Evolutionary conservation across 2,888 invertebrate species (phyloP), one percentile per base, ranked within the genome.

Genomic region (Serrognathus titanus): DNA sequence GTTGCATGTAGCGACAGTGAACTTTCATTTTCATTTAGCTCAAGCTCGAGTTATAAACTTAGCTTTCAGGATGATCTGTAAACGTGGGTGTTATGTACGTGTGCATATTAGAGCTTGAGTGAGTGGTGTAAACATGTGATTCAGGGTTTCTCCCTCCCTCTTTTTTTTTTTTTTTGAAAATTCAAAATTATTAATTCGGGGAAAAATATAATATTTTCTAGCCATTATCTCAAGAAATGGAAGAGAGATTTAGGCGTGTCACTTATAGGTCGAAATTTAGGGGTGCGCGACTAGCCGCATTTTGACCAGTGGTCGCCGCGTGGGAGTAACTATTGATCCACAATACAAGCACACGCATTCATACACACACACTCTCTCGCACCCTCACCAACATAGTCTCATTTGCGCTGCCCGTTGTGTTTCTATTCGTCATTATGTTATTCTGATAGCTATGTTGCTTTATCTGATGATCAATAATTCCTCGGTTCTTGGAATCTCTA

Each of bases 261-360:
- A 74, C 69, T 67, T 72, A 71, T 74, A 69, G 71, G 71, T 74
- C 71, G 69, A 74, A 75, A 74, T 75, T 72, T 72, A 74, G 71
- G 24, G 74, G 75, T 75, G 76, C 75, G 75, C 76, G 74, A 72
- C 72, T 72, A 64, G 57, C 60, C 61, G 58, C 58, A 65, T 75
- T 76, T 73, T 76, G 77, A 76, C 76, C 77, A 76, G 71, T 77
- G 76, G 76, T 76, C 76, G 69, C 67, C 69, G 72, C 72, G 75
- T 77, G 73, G 76, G 75, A 73, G 76, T 71, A 72, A 63, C 71
- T 77, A 77, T 77, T 77, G 77, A 77, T 77, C 75, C 71, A 68
- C 66, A 63, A 68, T 61, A 62, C 59, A 64, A 71, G 71, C 70
- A 71, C 64, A 72, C 69, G 68, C 72, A 43, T 52, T 37, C 48